phyloP scores from a whole-genome alignment of 1,140 invertebrate species.

The Monomorium pharaonis region DNA sequence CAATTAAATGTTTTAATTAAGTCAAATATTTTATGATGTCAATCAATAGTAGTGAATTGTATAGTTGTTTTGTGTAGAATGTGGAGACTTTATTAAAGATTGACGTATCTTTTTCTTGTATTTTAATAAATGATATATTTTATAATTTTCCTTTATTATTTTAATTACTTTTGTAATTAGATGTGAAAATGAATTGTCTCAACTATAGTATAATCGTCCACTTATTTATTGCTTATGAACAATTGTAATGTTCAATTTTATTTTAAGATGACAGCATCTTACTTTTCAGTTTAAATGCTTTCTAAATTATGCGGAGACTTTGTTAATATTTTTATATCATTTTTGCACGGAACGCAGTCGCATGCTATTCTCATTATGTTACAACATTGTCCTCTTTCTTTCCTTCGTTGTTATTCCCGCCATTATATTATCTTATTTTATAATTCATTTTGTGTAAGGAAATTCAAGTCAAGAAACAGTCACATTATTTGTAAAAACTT shows the following conservation, averaged over 20 bases:
- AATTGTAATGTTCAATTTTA: slow-evolving; percentile 39
- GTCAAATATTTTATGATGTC: too few relatives aligned
- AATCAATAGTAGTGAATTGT: too few relatives aligned
- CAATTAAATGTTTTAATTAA: too few relatives aligned
- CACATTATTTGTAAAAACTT: neutral
- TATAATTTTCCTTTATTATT: neutral
- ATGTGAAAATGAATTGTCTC: neutral
- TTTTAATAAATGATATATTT: neutral
- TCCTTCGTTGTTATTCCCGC: neutral
- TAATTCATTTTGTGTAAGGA: slow-evolving; percentile 1
- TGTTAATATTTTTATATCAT: slow-evolving; percentile 56
- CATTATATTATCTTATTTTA: slow-evolving; percentile 4
- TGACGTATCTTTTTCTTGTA: neutral
- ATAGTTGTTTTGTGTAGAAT: neutral
- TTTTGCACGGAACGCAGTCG: slow-evolving; percentile 72
- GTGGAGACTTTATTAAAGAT: neutral
- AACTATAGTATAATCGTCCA: neutral
- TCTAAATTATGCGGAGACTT: slow-evolving; percentile 14
- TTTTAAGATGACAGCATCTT: slow-evolving; percentile 74
- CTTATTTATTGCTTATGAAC: slow-evolving; percentile 9
- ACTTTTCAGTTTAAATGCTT: slow-evolving; percentile 80
- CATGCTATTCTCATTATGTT: slow-evolving; percentile 75
- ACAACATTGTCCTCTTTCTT: slow-evolving; percentile 50
- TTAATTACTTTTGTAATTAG: neutral
- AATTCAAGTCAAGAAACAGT: neutral